These are phyloP conservation scores for Xylocampa areola DNA, from an alignment of 2,888 invertebrate species.

Conservation along the genomic window DNA sequence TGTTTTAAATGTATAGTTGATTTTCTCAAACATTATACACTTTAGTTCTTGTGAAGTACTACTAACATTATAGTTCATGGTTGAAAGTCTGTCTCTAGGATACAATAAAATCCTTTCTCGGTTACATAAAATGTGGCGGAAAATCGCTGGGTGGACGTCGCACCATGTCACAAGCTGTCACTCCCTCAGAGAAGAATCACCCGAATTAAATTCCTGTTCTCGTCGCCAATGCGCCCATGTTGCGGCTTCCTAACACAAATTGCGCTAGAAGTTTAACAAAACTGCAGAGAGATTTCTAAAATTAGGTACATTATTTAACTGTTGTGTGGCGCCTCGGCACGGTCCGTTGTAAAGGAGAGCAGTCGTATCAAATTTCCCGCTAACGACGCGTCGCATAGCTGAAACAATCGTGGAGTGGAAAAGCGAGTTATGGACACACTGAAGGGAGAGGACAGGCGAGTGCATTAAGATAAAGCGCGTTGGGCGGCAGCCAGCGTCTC, in stretches of 20 bases:
- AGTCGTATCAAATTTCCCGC: constrained; percentile 68
- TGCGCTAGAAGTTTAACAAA: constrained; percentile 70
- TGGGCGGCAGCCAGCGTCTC: constrained; percentile 86
- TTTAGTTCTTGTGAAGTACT: constrained; percentile 18
- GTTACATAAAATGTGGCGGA: constrained; percentile 75
- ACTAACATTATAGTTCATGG: constrained; percentile 41
- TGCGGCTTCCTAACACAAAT: constrained; percentile 67
- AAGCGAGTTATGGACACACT: constrained; percentile 79
- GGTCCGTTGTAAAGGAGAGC: constrained; percentile 38
- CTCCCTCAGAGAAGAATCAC: constrained; percentile 75
- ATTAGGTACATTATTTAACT: constrained; percentile 70
- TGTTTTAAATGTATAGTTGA: neutral
- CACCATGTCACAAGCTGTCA: constrained; percentile 81
- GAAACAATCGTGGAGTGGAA: constrained; percentile 80
- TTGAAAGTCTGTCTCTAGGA: constrained; percentile 60
- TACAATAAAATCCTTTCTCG: constrained; percentile 70
- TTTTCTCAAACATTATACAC: constrained; percentile 4
- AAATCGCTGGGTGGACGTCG: constrained; percentile 76
- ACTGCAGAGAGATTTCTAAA: constrained; percentile 69
- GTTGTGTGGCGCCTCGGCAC: constrained; percentile 52
- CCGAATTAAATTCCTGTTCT: constrained; percentile 86
- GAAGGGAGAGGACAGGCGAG: constrained; percentile 81
- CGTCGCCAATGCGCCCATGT: constrained; percentile 67
- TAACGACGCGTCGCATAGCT: constrained; percentile 69
- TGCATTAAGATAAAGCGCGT: constrained; percentile 86